A percentile compares a stretch with the other conserved stretches of the same genome.
These are phyloP conservation scores for Drosophila incognita DNA, from an alignment of 2,888 invertebrate species.

Conservation along the genomic window DNA sequence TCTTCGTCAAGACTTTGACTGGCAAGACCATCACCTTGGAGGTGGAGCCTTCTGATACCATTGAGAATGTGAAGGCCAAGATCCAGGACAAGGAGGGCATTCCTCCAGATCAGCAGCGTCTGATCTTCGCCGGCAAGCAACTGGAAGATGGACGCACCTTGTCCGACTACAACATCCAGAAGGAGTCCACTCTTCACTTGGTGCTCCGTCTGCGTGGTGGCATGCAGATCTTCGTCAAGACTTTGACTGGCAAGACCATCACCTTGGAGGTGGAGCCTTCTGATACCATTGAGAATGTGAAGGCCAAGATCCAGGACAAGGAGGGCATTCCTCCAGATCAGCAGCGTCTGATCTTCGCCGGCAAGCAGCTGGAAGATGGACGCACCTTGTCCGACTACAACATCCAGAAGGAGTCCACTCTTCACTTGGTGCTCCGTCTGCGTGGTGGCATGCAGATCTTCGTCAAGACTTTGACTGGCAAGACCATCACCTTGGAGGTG, in stretches of 20 bases:
- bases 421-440: constrained; percentile 46
- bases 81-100: constrained; percentile 54
- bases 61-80: constrained; percentile 54
- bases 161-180: constrained; percentile 48
- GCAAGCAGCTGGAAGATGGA: constrained; percentile 49
- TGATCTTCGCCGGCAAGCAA: constrained; percentile 51
- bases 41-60: constrained; percentile 49
- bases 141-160: constrained; percentile 33
- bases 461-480: constrained; percentile 44
- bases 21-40: constrained; percentile 54
- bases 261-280: constrained; percentile 50
- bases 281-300: constrained; percentile 50
- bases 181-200: constrained; percentile 37
- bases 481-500: constrained; percentile 50
- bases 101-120: constrained; percentile 40
- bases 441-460: constrained; percentile 49
- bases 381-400: constrained; percentile 44
- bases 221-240: constrained; percentile 55
- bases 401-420: constrained; percentile 45
- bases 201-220: constrained; percentile 49
- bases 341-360: constrained; percentile 51
- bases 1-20: constrained; percentile 53
- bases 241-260: constrained; percentile 54
- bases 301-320: constrained; percentile 55
- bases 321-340: constrained; percentile 53